phyloP scores from a whole-genome alignment of 2,113 vertebrate species.

The Cyphomyrus plagiostoma region DNA sequence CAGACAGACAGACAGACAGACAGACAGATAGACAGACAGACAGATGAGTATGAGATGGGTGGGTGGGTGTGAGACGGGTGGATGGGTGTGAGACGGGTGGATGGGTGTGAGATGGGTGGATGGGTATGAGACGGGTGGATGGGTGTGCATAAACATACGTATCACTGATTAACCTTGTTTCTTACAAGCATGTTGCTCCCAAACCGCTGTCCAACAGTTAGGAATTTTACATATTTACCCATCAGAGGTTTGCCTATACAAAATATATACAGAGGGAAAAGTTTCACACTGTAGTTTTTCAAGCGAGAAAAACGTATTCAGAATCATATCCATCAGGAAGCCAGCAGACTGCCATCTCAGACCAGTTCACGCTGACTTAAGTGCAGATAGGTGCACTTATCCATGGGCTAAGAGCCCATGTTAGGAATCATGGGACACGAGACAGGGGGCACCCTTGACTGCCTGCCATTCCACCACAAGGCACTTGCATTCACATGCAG shows the following conservation, averaged over 20 bases:
- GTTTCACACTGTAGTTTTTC: not conserved
- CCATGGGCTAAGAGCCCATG: not conserved
- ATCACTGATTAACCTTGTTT: not conserved
- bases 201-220: not conserved
- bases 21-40: too few relatives aligned
- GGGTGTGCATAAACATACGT: not conserved
- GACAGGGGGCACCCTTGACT: not conserved
- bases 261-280: not conserved
- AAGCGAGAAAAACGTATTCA: not conserved
- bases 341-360: not conserved
- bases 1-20: not conserved
- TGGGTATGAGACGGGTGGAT: not conserved
- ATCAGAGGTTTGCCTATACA: not conserved
- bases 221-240: not conserved
- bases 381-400: not conserved
- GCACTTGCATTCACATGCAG: not conserved
- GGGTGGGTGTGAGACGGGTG: not conserved
- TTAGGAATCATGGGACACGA: not conserved
- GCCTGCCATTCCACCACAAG: not conserved
- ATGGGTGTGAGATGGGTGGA: not conserved
- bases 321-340: not conserved
- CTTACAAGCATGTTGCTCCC: not conserved
- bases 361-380: not conserved
- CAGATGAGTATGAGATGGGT: not conserved
- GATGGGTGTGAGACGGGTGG: not conserved